phyloP scores from a whole-genome alignment of 2,797 vertebrate genomes.

The Coregonus suidteri region DNA sequence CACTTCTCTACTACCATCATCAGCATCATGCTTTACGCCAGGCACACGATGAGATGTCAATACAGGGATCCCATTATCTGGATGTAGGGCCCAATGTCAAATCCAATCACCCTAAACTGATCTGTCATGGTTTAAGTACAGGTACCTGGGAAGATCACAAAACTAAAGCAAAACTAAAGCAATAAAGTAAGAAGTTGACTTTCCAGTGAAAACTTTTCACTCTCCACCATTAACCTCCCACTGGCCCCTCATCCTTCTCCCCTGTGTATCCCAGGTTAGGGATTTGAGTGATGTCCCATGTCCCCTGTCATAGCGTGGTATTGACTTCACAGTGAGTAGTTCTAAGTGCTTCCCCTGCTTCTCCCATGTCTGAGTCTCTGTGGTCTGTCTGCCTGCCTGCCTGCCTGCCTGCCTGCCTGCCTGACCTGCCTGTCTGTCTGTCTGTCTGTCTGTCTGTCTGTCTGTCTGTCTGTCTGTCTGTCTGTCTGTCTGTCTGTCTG shows the following conservation, averaged over 20 bases:
- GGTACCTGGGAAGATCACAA: not conserved
- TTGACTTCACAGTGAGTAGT: constrained; percentile 5
- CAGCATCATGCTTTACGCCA: not conserved
- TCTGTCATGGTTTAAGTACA: not conserved
- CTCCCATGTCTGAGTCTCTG: not conserved
- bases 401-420: constrained; percentile 43
- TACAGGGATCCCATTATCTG: not conserved
- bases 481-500: constrained; percentile 37
- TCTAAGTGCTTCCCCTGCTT: constrained; percentile 1
- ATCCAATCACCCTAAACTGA: not conserved
- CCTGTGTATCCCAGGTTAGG: not conserved
- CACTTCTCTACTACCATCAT: not conserved
- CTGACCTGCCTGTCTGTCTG: constrained; percentile 12
- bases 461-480: constrained; percentile 5
- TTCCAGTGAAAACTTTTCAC: not conserved
- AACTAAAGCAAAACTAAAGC: not conserved
- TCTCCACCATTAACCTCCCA: not conserved
- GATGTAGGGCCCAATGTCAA: not conserved
- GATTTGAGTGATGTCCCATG: constrained; percentile 44
- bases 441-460: constrained; percentile 35
- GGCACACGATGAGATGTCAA: not conserved
- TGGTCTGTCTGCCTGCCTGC: constrained; percentile 39
- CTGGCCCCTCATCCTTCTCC: not conserved
- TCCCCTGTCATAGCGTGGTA: constrained; percentile 23
- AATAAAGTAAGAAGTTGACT: not conserved